Conservation (phyloP, 2,888 invertebrate species). For the Cantharis nigra region DNA sequence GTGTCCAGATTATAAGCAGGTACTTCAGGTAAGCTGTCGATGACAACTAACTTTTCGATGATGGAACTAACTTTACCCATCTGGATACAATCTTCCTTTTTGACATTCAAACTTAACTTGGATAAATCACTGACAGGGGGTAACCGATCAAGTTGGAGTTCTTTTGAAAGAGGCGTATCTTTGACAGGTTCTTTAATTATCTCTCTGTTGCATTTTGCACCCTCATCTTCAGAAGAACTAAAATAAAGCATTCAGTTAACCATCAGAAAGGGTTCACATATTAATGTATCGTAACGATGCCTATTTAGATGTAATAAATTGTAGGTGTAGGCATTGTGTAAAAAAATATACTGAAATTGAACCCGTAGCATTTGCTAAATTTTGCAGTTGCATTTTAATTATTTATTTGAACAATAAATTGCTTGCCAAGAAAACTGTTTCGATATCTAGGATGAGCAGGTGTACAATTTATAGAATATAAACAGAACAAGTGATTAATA, state of each 20-base stretch:
- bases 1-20: conserved; percentile 86
- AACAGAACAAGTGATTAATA: too few species aligned
- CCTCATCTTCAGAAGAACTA: conserved; percentile 3
- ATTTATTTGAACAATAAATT: too few species aligned
- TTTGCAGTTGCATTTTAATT: too few species aligned
- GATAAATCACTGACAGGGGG: conserved; percentile 76
- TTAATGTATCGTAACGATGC: too few species aligned
- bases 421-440: too few species aligned
- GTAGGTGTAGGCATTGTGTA: too few species aligned
- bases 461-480: too few species aligned
- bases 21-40: conserved; percentile 71
- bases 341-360: too few species aligned
- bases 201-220: conserved; percentile 9
- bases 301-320: too few species aligned
- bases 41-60: conserved; percentile 79
- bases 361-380: too few species aligned
- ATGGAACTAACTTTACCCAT: conserved; percentile 75
- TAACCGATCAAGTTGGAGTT: conserved; percentile 64
- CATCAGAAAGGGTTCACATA: too few species aligned
- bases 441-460: too few species aligned
- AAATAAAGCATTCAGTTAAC: not conserved
- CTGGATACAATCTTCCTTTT: conserved; percentile 72
- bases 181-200: conserved; percentile 3
- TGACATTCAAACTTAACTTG: conserved; percentile 72
- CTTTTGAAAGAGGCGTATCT: conserved; percentile 4